Conservation (phyloP, 2,888 invertebrate species). For the Mesochorus sp. region DNA sequence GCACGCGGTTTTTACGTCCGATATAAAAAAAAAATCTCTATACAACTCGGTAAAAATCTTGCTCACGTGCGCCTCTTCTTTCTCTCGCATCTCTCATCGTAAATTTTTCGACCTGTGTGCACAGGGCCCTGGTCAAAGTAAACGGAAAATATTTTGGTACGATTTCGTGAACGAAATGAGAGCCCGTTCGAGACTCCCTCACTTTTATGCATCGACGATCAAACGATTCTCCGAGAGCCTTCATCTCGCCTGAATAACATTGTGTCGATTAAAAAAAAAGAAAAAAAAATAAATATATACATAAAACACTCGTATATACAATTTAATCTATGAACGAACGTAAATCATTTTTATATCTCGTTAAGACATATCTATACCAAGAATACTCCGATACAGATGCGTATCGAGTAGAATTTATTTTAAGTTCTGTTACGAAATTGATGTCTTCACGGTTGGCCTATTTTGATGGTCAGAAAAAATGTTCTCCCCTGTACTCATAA, state of each 20-base stretch:
- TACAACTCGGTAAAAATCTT: constrained; percentile 25
- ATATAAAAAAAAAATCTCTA: constrained; percentile 70
- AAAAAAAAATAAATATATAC: neutral
- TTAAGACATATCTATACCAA: constrained; percentile 7
- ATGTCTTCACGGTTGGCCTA: neutral
- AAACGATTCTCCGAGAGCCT: constrained; percentile 35
- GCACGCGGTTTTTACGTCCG: constrained; percentile 61
- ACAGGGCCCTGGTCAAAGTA: neutral
- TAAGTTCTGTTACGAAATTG: constrained; percentile 15
- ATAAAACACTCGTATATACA: neutral
- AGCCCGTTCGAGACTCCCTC: constrained; percentile 38
- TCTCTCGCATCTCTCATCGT: constrained; percentile 41
- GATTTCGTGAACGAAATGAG: constrained; percentile 41
- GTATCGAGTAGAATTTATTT: neutral
- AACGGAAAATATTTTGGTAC: constrained; percentile 50
- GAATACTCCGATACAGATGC: neutral
- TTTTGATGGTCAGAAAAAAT: neutral
- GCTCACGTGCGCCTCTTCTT: neutral
- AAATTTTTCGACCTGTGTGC: constrained; percentile 49
- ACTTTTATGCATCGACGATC: constrained; percentile 50
- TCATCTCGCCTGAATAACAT: constrained; percentile 5
- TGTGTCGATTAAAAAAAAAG: constrained; percentile 14
- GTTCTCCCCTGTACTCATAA: too few species aligned
- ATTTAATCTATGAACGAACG: constrained; percentile 15
- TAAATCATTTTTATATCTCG: constrained; percentile 46